Evolutionary conservation across 2,888 invertebrate species (phyloP), one percentile per base, ranked within the genome.

Genomic region (Crocallis elinguaria): DNA sequence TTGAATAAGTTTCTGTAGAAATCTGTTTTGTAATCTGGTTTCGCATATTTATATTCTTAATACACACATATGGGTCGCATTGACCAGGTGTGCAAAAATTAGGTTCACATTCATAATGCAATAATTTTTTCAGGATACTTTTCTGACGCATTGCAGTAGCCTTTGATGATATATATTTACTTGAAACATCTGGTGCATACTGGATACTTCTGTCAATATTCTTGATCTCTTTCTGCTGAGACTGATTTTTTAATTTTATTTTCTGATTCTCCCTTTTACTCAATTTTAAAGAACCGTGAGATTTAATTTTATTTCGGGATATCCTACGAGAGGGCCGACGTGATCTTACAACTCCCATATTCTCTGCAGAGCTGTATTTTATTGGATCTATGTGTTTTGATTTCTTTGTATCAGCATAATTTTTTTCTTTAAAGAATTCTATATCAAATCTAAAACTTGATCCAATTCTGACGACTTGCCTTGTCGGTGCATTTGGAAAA

Each of bases 201-300:
- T n/a, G n/a, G n/a, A n/a, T n/a, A n/a, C n/a, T n/a, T n/a, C n/a
- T n/a, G n/a, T n/a, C n/a, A n/a, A n/a, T n/a, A n/a, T n/a, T n/a
- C n/a, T n/a, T n/a, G n/a, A n/a, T n/a, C n/a, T n/a, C n/a, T n/a
- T n/a, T n/a, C n/a, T n/a, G n/a, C n/a, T n/a, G n/a, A n/a, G n/a
- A n/a, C n/a, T n/a, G n/a, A n/a, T 35, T 25, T 13, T 33, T 32
- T 2, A 5, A 50, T 14, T 46, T 21, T 12, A 43, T 48, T 35
- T 38, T 51, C 29, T 51, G 61, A 41, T n/a, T n/a, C 59, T 62
- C n/a, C 29, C 5, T 23, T 49, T 63, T 64, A 17, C 62, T 29
- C 33, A 77, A 49, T 59, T 72, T 71, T 16, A 75, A 45, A 23
- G 69, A 68, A 48, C 79, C 78, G 48, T 73, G 71, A 62, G 77